A percentile compares a stretch with the other conserved stretches of the same genome.
These are phyloP conservation scores for Patella caerulea DNA, from an alignment of 2,888 invertebrate species.

Conservation along the genomic window DNA sequence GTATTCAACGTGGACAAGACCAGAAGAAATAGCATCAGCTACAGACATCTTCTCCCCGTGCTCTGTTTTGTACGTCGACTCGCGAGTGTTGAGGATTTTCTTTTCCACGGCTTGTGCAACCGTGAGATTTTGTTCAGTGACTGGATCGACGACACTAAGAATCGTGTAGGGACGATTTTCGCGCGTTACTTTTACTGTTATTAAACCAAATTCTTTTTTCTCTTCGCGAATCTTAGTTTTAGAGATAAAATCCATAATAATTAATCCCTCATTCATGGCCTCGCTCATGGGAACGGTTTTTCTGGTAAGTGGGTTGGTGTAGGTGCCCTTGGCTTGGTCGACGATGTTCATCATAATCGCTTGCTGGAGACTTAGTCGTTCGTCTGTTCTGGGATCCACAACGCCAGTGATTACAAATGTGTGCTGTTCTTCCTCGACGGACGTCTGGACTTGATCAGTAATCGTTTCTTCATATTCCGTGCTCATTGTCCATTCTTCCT, in stretches of 20 bases:
- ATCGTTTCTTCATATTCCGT: slow-evolving; percentile 41
- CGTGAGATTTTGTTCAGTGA: slow-evolving; percentile 45
- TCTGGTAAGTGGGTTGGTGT: slow-evolving; percentile 55
- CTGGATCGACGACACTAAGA: slow-evolving; percentile 48
- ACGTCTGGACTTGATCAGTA: slow-evolving; percentile 54
- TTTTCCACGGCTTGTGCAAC: slow-evolving; percentile 48
- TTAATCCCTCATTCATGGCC: slow-evolving; percentile 65
- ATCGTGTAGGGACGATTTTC: slow-evolving; percentile 64
- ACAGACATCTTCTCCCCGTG: slow-evolving; percentile 54
- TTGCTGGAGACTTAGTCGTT: slow-evolving; percentile 54
- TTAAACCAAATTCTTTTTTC: slow-evolving; percentile 65
- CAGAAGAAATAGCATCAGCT: slow-evolving; percentile 61
- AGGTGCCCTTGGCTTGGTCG: slow-evolving; percentile 51
- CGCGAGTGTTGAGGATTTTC: slow-evolving; percentile 52
- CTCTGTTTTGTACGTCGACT: slow-evolving; percentile 50
- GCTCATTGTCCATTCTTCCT: slow-evolving; percentile 25
- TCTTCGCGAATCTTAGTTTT: slow-evolving; percentile 63
- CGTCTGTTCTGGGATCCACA: slow-evolving; percentile 48
- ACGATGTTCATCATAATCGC: slow-evolving; percentile 62
- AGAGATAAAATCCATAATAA: slow-evolving; percentile 62
- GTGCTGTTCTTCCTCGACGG: slow-evolving; percentile 64
- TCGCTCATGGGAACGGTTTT: slow-evolving; percentile 55
- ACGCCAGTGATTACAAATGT: slow-evolving; percentile 61
- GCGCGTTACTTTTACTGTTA: slow-evolving; percentile 65
- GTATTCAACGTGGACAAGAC: slow-evolving; percentile 61